Evolutionary conservation across 2,113 vertebrate species (phyloP).

Genomic region (Argyrosomus japonicus): DNA sequence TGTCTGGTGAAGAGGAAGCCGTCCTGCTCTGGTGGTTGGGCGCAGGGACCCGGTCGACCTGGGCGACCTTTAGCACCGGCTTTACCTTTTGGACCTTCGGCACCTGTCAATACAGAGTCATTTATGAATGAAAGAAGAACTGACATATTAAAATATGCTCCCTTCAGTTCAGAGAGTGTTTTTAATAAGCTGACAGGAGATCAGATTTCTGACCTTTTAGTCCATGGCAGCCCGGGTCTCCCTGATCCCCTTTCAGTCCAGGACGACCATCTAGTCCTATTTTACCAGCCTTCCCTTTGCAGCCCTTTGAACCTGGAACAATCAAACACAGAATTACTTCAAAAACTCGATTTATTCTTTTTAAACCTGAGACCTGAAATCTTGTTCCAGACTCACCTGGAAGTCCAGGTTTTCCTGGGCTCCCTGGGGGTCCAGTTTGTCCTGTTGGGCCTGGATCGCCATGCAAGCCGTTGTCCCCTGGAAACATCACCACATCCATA

Average conservation of each 20-base stretch:
- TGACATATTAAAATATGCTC: too few species aligned
- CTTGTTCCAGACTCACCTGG: slow-evolving; percentile 54
- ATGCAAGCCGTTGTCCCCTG: slow-evolving; percentile 80
- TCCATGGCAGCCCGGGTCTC: slow-evolving; percentile 75
- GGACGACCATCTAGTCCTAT: slow-evolving; percentile 14
- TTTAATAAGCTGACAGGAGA: not conserved
- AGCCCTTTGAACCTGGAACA: slow-evolving; percentile 52
- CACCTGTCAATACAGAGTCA: slow-evolving; percentile 70
- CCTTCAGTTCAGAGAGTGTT: not conserved
- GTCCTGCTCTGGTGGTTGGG: slow-evolving; percentile 4
- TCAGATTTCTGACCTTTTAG: slow-evolving; percentile 76
- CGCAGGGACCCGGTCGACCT: slow-evolving; percentile 54
- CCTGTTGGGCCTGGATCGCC: slow-evolving; percentile 83
- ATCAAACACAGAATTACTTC: not conserved
- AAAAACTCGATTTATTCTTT: not conserved
- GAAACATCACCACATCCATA: accelerated
- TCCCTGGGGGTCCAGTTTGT: slow-evolving; percentile 52
- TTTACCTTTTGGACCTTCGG: slow-evolving; percentile 79
- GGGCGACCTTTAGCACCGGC: slow-evolving; percentile 79
- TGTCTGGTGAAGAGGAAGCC: slow-evolving; percentile 92
- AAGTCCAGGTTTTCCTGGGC: slow-evolving; percentile 36
- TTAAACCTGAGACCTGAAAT: not conserved
- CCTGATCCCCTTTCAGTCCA: slow-evolving; percentile 57
- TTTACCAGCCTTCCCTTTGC: not conserved
- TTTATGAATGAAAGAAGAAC: not conserved